Conservation (phyloP, 53 echinoderm and acorn worm genomes). For the Zoroaster sp. region DNA sequence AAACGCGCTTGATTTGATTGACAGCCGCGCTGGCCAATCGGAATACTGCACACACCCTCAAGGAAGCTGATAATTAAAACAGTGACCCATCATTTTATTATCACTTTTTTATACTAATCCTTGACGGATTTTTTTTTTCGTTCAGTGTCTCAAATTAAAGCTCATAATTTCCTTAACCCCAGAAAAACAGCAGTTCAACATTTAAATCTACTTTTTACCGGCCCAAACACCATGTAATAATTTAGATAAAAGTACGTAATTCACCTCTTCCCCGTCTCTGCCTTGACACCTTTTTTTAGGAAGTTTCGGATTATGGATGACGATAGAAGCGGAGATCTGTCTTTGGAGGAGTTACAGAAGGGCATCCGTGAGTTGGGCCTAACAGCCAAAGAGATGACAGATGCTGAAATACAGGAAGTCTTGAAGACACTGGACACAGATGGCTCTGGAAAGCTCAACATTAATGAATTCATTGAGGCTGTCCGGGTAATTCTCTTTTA, state of each 20-base stretch:
- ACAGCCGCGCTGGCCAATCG: too few species aligned
- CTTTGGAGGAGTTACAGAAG: conserved; percentile 67
- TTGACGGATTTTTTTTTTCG: too few species aligned
- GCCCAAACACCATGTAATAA: not conserved
- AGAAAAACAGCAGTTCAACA: too few species aligned
- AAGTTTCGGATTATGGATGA: conserved; percentile 90
- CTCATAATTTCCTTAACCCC: too few species aligned
- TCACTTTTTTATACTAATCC: too few species aligned
- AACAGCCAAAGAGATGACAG: conserved; percentile 12
- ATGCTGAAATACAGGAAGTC: not conserved
- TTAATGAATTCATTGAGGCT: conserved; percentile 3
- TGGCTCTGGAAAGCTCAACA: conserved; percentile 8
- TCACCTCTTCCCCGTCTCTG: not conserved
- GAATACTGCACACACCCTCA: too few species aligned
- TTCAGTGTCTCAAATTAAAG: too few species aligned
- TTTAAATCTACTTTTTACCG: too few species aligned
- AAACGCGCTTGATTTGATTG: too few species aligned
- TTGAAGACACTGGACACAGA: conserved; percentile 23
- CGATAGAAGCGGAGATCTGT: conserved; percentile 59
- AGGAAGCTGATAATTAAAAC: too few species aligned
- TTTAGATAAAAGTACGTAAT: not conserved
- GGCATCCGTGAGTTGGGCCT: conserved; percentile 72
- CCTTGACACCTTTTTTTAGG: conserved; percentile 30
- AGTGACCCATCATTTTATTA: too few species aligned
- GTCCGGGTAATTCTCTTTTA: not conserved